Base-by-base conservation (phyloP, 2,797 vertebrate genomes). In the Onychomys torridus region DNA sequence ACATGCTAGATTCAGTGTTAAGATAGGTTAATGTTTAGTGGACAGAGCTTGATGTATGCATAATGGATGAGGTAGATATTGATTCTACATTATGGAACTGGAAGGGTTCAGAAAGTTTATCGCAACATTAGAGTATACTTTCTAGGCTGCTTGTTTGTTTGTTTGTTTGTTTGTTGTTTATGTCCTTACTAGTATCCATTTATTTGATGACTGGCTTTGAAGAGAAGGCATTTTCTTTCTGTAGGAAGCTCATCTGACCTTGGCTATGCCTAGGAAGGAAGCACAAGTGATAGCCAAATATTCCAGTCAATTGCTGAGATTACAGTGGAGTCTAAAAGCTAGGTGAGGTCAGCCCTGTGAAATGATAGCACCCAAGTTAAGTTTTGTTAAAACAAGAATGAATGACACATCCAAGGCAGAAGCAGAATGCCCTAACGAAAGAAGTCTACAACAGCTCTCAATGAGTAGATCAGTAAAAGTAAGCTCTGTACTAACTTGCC, bases 381-480 rank as follows among this genome's bases (percentile, higher is more conserved):
- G 3, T 71, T 77, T 77, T 69, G 2, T 75, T 21, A 49, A 59
- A 73, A 84, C 5, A n/a, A 46, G 61, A 8, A 46, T 2, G 23
- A 49, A 91, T 16, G 6, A 1, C 2, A n/a, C 16, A 37, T 49
- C 5, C 40, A 27, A 29, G n/a, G 27, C 43, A 37, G 63, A 79
- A 82, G 63, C 16, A 61, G 10, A 61, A 29, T n/a, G 2, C 37
- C 43, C 12, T 49, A 7, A n/a, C 17, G 14, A 10, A 17, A 52
- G 59, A 95, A 4, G 13, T 79, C 12, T 57, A 5, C 0, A 34
- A 1, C 0, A 46, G 1, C 0, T 2, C 1, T 0, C 16, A 6
- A 3, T 17, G 40, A 21, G 75, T n/a, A 8, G 34, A 63, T 34
- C 6, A 43, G 46, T 25, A 67, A 79, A 14, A 7, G 5, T 17